Base-by-base conservation (phyloP, 1,140 invertebrate species). In the Lepidurus packardi region DNA sequence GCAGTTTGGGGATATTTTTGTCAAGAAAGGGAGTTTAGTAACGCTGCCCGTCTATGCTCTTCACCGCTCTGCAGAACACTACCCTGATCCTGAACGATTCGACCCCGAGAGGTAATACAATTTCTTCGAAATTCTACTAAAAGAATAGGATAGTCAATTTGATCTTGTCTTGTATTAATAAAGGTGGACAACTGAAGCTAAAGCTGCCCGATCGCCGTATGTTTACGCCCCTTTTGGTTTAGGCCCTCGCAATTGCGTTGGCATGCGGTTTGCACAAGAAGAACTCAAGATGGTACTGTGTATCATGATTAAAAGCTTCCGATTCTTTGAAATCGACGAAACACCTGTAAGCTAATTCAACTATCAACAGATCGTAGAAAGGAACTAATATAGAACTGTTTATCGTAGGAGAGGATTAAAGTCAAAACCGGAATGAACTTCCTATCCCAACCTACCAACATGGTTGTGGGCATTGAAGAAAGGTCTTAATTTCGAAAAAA, bases 1-100 rank as follows among this genome's bases (percentile, higher is more conserved):
- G 21, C 78, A 80, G 13, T 82, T 84, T 11, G 80, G 82, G 6
- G 82, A 84, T 3, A 81, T 84, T 16, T 80, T 73, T 7, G 80
- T 87, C 34, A 80, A 79, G 6, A 86, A 86, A 83, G 91, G 88
- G 1, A 90, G 86, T 0, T 80, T 86, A 1, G 83, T 93, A 1
- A 83, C 89, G 16, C 86, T 93, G 43, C 87, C 90, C 0, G 84
- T 89, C 2, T 85, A 88, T 47, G 88, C 87, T 2, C 84, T 93
- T 45, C 92, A 93, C 79, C 86, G 87, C 16, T 87, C 90, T 85
- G 85, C 87, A 2, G 81, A 87, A 4, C 84, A 86, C 80, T 91
- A 86, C 85, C 85, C 87, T 1, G 83, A 91, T 75, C 90, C 91
- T 25, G 82, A 88, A 5, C 84, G 83, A 80, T 92, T 91, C 81